Evolutionary conservation across 2,113 vertebrate species (phyloP), one percentile per base, ranked within the genome.

Genomic region (Apus apus): DNA sequence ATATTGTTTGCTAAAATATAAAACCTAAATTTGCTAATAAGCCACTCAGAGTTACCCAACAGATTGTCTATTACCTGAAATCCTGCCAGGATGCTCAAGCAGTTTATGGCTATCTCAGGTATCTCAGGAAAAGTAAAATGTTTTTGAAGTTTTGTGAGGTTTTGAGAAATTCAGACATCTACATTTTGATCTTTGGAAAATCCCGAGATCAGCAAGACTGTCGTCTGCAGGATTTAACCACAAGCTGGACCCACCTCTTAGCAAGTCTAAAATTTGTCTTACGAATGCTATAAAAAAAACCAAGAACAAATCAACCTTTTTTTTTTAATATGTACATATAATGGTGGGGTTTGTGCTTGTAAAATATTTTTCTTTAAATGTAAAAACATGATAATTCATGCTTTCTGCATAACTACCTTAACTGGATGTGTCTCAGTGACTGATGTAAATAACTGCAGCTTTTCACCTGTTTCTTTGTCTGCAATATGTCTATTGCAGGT

Each of bases 151-250:
- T 90, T 81, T 2, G 1, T 85, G 45, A 48, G 45, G 53, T 89
- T 94, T 90, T 75, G 53, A 93, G 88, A 94, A 95, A 94, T 61
- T 40, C 85, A 93, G 86, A 90, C 86, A 66, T 93, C 64, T 53
- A 72, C 57, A 5, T 90, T 94, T 95, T 86, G 88, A 73, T 81
- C 87, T 81, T 65, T 82, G 88, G 85, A 96, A 96, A 96, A 96
- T 72, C 85, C 92, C 94, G 92, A 93, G 83, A 89, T 96, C 90
- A 94, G 93, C 92, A 94, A 94, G 78, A 95, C 78, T 87, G 46
- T 94, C 4, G 12, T 93, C 89, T 89, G 81, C 61, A 84, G 48
- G 73, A 90, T 65, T 93, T 92, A 90, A 97, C 93, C 95, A 96
- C 94, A 96, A 92, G 65, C 92, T 90, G 73, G 85, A 88, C 92